Evolutionary conservation across 2,797 vertebrate genomes (phyloP), one percentile per base, ranked within the genome.

Genomic region (Sebastes wilsoni): DNA sequence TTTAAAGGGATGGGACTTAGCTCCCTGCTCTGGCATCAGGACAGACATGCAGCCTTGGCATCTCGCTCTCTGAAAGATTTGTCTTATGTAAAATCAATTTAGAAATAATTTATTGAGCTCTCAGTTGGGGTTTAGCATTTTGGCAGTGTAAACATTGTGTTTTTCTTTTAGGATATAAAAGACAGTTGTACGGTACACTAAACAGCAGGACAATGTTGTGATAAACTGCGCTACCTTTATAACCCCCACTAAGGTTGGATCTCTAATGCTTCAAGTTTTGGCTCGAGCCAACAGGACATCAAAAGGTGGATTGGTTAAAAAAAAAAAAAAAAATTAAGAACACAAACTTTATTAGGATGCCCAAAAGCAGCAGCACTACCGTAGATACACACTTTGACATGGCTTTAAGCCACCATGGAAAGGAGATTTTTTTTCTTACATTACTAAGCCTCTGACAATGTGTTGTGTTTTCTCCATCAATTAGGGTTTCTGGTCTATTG

Each of bases 71-170:
- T 75, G 11, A 78, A 75, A 78, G 54, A 81, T 82, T 66, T 66
- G 65, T 65, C 65, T 67, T 13, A 69, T 22, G 55, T 79, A 66
- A 84, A 91, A 66, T 70, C 78, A 83, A 68, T 68, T 73, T 25
- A 27, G 20, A 81, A 91, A 87, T 85, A 27, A 89, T 87, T 84
- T 28, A 87, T 70, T 28, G 66, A 72, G 80, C 65, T 77, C 62
- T 73, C 74, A 67, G 56, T 28, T 69, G 67, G 69, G 65, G 46
- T 81, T 75, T 27, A 23, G 42, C 54, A 27, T 77, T 71, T 66
- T 82, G 59, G 79, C 32, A 38, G 65, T 23, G 58, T 49, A 71
- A 81, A 77, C 8, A 67, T 18, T 54, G 55, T 8, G 1, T 46
- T 46, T 74, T 88, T 14, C 42, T 59, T 79, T 79, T 79, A 58